Evolutionary conservation across 2,797 vertebrate genomes (phyloP), one percentile per base, ranked within the genome.

Genomic region (Neosilurus mollespiculum): DNA sequence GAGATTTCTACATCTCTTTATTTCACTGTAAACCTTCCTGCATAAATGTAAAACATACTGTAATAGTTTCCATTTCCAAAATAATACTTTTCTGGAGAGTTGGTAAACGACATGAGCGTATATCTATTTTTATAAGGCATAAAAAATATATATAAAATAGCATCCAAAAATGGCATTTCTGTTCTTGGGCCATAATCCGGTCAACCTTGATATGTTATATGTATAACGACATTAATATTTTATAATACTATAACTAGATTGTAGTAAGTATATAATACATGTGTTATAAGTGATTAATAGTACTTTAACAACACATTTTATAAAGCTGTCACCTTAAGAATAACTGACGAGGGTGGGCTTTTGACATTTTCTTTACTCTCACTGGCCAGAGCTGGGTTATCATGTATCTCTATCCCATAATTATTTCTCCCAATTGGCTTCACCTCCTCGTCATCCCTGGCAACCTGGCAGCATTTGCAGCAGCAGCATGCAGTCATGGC

Each of bases 381-480:
- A 7, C 79, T 80, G 58, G 26, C 87, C 89, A 92, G 89, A n/a
- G 67, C 90, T 2, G 75, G 91, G 81, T 93, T 93, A 56, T 94
- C 91, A 11, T 93, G 91, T 56, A 84, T 91, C 54, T 88, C 89
- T n/a, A 83, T 54, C 64, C 6, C 76, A 0, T 78, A 71, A 9
- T 73, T 49, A 53, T 88, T 88, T 34, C 58, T 66, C 18, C 51
- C 72, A 0, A 79, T 59, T 61, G 85, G 84, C 62, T 26, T 73
- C 22, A 77, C 91, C 0, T 91, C 89, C 83, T 86, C 87, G 62
- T 88, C 78, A 0, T 69, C 89, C 2, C 82, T 22, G 0, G 88
- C 56, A 18, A 88, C 0, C 84, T 93, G 90, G 81, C 96, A 96
- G 81, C 95, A 91, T 34, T 95, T 97, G 90, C 96, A 98, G 89